Conservation (phyloP, 2,113 vertebrate genomes). For the Furnarius figulus region DNA sequence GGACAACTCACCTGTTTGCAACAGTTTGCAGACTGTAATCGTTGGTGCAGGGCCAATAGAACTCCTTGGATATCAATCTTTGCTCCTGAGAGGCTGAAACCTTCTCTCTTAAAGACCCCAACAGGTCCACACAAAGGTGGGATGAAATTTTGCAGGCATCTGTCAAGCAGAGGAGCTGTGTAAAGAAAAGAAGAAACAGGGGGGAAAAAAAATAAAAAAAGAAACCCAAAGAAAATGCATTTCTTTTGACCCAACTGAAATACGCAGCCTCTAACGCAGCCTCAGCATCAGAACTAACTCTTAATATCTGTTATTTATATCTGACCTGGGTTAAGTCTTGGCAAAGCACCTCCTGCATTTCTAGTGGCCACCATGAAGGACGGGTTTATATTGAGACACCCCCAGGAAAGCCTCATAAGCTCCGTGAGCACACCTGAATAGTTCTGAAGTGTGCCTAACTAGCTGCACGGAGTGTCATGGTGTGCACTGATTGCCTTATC, state of each 20-base stretch:
- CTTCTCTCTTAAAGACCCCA: slow-evolving; percentile 76
- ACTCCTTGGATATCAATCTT: slow-evolving; percentile 71
- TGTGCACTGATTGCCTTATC: slow-evolving; percentile 99
- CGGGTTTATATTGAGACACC: slow-evolving; percentile 81
- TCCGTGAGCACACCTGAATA: slow-evolving; percentile 86
- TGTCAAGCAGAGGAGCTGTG: slow-evolving; percentile 73
- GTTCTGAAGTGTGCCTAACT: slow-evolving; percentile 89
- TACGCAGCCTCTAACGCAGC: slow-evolving; percentile 51
- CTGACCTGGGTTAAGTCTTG: slow-evolving; percentile 79
- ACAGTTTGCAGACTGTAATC: slow-evolving; percentile 71
- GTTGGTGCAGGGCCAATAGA: slow-evolving; percentile 68
- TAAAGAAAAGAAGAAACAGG: neutral
- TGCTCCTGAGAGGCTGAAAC: slow-evolving; percentile 76
- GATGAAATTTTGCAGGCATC: slow-evolving; percentile 78
- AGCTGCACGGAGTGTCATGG: slow-evolving; percentile 86
- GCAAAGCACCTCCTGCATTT: slow-evolving; percentile 77
- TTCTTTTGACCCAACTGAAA: slow-evolving; percentile 70
- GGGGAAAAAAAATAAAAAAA: neutral
- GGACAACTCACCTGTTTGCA: slow-evolving; percentile 79
- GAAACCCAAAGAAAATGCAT: slow-evolving; percentile 33
- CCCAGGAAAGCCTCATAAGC: slow-evolving; percentile 78
- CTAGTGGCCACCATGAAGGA: slow-evolving; percentile 82
- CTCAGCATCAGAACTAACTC: slow-evolving; percentile 60
- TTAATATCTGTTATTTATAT: slow-evolving; percentile 80
- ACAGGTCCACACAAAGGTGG: slow-evolving; percentile 71